phyloP scores from a whole-genome alignment of 2,113 vertebrate genomes.

The Sebastes schlegelii region DNA sequence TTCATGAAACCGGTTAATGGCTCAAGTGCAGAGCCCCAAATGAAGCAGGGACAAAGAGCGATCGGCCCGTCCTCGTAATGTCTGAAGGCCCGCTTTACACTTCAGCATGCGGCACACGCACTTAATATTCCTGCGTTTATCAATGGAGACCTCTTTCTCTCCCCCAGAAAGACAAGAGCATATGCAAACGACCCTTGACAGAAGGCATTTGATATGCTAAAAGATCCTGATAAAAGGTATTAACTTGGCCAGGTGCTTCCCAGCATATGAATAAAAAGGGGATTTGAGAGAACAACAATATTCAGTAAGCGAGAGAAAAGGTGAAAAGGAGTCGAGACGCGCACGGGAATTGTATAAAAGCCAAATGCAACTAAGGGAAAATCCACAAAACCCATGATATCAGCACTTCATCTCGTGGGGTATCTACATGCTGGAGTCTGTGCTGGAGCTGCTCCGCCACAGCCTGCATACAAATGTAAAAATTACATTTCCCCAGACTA shows the following conservation, averaged over 20 bases:
- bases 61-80: constrained; percentile 12
- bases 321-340: background rate
- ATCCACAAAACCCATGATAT: constrained; percentile 48
- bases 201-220: constrained; percentile 78
- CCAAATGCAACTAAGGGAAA: constrained; percentile 26
- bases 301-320: constrained; percentile 33
- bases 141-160: constrained; percentile 30
- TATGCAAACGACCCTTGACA: constrained; percentile 77
- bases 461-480: constrained; percentile 69
- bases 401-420: constrained; percentile 44
- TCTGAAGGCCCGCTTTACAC: background rate
- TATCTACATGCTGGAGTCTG: constrained; percentile 32
- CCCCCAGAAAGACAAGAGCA: constrained; percentile 67
- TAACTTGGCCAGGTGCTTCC: constrained; percentile 68
- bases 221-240: constrained; percentile 72
- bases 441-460: constrained; percentile 24
- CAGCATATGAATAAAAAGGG: constrained; percentile 55
- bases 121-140: constrained; percentile 51
- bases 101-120: constrained; percentile 41
- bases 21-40: constrained; percentile 13
- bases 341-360: background rate
- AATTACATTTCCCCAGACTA: constrained; percentile 67
- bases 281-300: constrained; percentile 35
- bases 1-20: constrained; percentile 33
- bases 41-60: constrained; percentile 18